Evolutionary conservation across 2,113 vertebrate genomes (phyloP).

Genomic region (Gasterosteus aculeatus): DNA sequence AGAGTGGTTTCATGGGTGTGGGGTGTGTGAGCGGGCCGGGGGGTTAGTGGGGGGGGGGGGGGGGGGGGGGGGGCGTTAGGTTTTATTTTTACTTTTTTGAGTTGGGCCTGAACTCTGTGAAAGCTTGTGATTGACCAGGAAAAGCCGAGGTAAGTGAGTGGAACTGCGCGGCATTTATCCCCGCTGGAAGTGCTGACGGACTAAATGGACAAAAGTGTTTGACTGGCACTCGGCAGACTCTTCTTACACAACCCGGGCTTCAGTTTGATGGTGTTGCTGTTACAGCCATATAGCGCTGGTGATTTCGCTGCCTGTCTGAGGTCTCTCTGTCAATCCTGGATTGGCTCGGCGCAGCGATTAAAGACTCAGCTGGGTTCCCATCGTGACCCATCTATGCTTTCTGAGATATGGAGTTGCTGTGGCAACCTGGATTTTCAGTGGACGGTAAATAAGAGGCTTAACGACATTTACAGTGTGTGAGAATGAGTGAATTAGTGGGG

Average conservation of each 20-base stretch:
- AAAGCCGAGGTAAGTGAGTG: conserved; percentile 76
- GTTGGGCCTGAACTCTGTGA: conserved; percentile 64
- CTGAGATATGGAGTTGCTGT: conserved; percentile 38
- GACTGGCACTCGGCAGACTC: conserved; percentile 36
- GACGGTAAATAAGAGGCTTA: conserved; percentile 22
- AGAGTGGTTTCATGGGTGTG: conserved; percentile 54
- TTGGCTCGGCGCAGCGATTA: conserved; percentile 48
- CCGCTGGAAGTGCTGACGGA: conserved; percentile 72
- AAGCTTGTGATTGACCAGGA: conserved; percentile 76
- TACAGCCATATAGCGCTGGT: conserved; percentile 27
- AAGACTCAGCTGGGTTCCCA: conserved; percentile 46
- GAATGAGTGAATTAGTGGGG: not conserved
- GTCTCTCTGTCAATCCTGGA: conserved; percentile 38
- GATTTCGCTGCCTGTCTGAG: conserved; percentile 34
- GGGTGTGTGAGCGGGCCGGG: conserved; percentile 38
- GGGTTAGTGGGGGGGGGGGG: not conserved
- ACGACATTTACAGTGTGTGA: not conserved
- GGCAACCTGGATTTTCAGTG: conserved; percentile 35
- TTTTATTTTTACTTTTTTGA: conserved; percentile 29
- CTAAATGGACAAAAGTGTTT: conserved; percentile 66
- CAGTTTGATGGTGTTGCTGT: conserved; percentile 48
- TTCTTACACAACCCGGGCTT: conserved; percentile 46
- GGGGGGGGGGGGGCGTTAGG: conserved; percentile 10
- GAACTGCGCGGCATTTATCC: conserved; percentile 74
- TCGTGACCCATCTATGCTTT: conserved; percentile 38